Base-by-base conservation (phyloP, 2,888 invertebrate species). In the Priocnemis perturbator region DNA sequence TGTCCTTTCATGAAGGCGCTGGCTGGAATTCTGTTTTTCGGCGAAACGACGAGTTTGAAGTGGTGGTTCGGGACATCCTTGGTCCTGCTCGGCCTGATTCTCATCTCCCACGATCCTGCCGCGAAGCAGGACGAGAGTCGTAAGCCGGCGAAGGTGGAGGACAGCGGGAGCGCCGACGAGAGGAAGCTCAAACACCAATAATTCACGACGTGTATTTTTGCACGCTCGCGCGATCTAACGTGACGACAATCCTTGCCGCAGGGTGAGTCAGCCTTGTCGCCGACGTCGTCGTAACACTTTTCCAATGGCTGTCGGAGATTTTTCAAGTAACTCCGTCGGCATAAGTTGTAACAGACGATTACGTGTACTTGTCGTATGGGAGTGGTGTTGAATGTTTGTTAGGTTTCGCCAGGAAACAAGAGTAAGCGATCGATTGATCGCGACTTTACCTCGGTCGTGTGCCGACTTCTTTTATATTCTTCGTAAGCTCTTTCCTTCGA, bases 61-160 rank as follows among this genome's bases (percentile, higher is more conserved):
- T 96, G 96, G 93, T 94, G 94, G 92, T 79, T 91, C 11, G 96
- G 96, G 0, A 93, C 94, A 4, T 85, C 91, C 19, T 89, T 95
- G 15, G 94, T 96, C 67, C 87, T 95, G 7, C 81, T 91, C 47
- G 96, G 96, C 7, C 89, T 96, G 23, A 88, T 93, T 23, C 90
- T 95, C 65, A 92, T 96, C 4, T 83, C 83, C 74, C 69, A 78
- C 71, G 19, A 50, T 50, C 17, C 50, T 19, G 2, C 7, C 19
- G 17, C 50, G 14, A 11, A 11, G 50, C 5, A 11, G 50, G 19
- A 50, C 17, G 50, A 50, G 7, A 5, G 11, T 11, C 14, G 11
- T 11, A 11, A 7, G 11, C 14, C 37, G 11, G 37, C 50, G n/a
- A 50, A 50, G 17, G 11, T 15, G 47, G 19, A 50, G 50, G 50